These are phyloP conservation scores for Vireo griseus DNA, from an alignment of 2,797 vertebrate species.

Conservation along the genomic window DNA sequence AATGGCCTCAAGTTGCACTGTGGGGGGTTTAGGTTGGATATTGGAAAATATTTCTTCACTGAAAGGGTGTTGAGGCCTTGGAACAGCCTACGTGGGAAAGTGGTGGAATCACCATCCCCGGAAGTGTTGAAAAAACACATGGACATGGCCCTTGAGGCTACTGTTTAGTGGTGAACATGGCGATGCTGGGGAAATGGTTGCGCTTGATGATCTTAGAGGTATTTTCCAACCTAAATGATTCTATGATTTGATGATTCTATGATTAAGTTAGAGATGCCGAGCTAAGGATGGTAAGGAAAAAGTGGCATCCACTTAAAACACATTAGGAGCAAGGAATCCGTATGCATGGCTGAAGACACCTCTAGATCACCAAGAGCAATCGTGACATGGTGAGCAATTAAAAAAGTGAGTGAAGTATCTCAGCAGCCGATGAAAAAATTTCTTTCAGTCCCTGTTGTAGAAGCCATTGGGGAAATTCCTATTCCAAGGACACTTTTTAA, in stretches of 20 bases:
- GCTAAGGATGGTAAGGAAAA: not conserved
- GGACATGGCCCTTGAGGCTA: not conserved
- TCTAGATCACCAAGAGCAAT: not conserved
- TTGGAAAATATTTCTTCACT: not conserved
- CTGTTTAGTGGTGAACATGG: not conserved
- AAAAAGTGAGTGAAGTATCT: constrained; percentile 23
- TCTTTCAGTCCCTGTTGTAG: constrained; percentile 62
- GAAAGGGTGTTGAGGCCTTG: not conserved
- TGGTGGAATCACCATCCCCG: not conserved
- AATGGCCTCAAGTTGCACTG: not conserved
- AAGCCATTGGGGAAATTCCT: constrained; percentile 60
- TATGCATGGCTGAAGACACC: not conserved
- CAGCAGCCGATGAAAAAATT: constrained; percentile 18
- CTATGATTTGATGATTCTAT: not conserved
- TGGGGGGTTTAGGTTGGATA: not conserved
- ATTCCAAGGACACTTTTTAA: constrained; percentile 69
- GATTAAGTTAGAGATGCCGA: not conserved
- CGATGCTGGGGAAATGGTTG: not conserved
- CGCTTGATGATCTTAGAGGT: not conserved
- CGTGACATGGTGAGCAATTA: not conserved
- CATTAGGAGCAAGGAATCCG: not conserved
- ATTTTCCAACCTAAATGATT: not conserved
- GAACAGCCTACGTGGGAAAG: not conserved
- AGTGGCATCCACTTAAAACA: not conserved
- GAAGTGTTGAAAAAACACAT: not conserved